These are phyloP conservation scores for Pipistrellus pygmaeus DNA, from an alignment of 2,797 vertebrate species.

Conservation along the genomic window DNA sequence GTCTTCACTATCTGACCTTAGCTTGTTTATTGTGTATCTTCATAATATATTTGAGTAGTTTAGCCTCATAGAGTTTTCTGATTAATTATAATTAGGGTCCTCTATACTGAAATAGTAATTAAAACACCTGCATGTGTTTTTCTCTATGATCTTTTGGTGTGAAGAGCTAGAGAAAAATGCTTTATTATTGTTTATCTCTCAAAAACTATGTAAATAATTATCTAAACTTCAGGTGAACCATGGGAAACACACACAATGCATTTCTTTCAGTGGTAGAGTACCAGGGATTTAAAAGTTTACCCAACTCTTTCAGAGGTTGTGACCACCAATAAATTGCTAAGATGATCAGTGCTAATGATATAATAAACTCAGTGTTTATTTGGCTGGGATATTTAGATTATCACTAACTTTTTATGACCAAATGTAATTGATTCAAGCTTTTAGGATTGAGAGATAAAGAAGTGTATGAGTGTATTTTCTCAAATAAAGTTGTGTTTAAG, in stretches of 20 bases:
- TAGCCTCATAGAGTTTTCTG: background rate
- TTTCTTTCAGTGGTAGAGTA: background rate
- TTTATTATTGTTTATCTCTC: background rate
- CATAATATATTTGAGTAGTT: background rate
- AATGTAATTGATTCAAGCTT: no score
- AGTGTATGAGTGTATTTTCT: no score
- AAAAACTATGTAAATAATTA: background rate
- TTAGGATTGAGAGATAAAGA: no score
- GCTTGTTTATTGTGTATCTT: background rate
- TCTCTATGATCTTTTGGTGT: conserved; percentile 4
- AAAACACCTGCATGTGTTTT: conserved; percentile 5
- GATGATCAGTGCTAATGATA: no score
- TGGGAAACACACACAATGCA: no score
- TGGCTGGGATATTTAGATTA: no score
- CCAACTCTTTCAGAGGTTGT: no score
- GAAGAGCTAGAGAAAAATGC: conserved; percentile 28
- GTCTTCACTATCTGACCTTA: background rate
- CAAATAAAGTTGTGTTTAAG: no score
- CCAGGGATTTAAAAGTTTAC: background rate
- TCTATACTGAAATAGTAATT: background rate
- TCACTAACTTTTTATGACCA: no score
- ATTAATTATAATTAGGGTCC: background rate
- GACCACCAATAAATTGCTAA: no score
- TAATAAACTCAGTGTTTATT: no score
- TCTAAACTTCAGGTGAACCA: no score